Percentiles rank a stretch among this genome's conserved stretches.
phyloP scores from a whole-genome alignment of 2,797 vertebrate genomes.

The Sebastes steindachneri region DNA sequence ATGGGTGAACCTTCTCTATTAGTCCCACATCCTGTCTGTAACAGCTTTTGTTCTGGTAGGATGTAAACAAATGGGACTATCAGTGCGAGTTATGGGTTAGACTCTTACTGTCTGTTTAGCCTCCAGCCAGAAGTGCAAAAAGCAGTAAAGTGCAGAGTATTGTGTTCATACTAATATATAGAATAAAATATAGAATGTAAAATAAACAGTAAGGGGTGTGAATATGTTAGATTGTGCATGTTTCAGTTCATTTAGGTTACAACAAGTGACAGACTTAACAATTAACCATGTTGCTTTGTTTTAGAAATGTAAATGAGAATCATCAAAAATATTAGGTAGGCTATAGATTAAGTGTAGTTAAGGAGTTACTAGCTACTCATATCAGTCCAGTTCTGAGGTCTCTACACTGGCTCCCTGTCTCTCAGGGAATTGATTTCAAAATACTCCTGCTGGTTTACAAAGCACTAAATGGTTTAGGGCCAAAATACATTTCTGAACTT shows the following conservation, averaged over 20 bases:
- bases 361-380: too few species aligned
- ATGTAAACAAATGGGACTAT: conserved; percentile 69
- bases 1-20: conserved; percentile 47
- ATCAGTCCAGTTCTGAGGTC: too few species aligned
- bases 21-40: conserved; percentile 68
- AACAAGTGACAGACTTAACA: not conserved
- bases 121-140: not conserved
- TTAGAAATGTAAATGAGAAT: not conserved
- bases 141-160: not conserved
- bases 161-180: accelerated
- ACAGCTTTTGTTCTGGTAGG: conserved; percentile 70
- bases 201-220: not conserved
- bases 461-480: too few species aligned
- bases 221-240: not conserved
- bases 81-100: conserved; percentile 41
- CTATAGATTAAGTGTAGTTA: too few species aligned
- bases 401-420: too few species aligned
- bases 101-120: conserved; percentile 30
- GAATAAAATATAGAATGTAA: not conserved
- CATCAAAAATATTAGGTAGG: not conserved
- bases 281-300: not conserved
- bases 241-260: not conserved
- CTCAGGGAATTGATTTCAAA: too few species aligned
- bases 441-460: too few species aligned
- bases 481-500: too few species aligned